These are phyloP conservation scores for Lutjanus argentimaculatus DNA, from an alignment of 2,797 vertebrate genomes.

Conservation along the genomic window DNA sequence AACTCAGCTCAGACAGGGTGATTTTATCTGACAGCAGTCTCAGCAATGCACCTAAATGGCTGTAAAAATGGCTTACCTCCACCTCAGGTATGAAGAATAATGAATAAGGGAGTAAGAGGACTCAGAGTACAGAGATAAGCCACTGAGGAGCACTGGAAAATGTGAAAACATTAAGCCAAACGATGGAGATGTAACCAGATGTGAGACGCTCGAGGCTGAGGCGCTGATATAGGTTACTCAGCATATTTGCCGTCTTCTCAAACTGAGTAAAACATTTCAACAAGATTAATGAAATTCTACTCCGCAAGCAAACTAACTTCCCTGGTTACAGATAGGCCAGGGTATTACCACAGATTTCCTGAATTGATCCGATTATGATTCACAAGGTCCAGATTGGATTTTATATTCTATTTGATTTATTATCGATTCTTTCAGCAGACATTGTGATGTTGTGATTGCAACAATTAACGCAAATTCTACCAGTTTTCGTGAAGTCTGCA, in stretches of 20 bases:
- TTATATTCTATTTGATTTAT: no score
- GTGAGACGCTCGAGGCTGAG: constrained; percentile 6
- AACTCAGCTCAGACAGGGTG: constrained; percentile 21
- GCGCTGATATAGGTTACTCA: not conserved
- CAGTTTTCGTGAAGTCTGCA: no score
- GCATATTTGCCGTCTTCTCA: not conserved
- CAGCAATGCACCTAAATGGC: constrained; percentile 17
- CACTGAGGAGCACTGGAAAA: constrained; percentile 40
- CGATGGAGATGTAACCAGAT: constrained; percentile 35
- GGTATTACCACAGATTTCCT: no score
- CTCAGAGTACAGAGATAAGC: constrained; percentile 26
- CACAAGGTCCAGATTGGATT: no score
- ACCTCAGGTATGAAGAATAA: constrained; percentile 50
- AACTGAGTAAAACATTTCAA: constrained; percentile 1
- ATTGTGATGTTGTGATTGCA: no score
- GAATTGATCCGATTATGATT: no score
- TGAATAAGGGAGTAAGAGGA: constrained; percentile 46
- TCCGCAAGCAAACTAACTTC: not conserved
- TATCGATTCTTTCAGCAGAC: no score
- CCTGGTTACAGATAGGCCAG: not conserved
- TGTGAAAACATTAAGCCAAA: constrained; percentile 28
- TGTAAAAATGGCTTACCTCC: constrained; percentile 34
- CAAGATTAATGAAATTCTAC: constrained; percentile 1
- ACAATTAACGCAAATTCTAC: no score
- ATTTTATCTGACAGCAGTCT: constrained; percentile 38